phyloP scores from a whole-genome alignment of 2,797 vertebrate species.

The Enteromius thamalakanensis region DNA sequence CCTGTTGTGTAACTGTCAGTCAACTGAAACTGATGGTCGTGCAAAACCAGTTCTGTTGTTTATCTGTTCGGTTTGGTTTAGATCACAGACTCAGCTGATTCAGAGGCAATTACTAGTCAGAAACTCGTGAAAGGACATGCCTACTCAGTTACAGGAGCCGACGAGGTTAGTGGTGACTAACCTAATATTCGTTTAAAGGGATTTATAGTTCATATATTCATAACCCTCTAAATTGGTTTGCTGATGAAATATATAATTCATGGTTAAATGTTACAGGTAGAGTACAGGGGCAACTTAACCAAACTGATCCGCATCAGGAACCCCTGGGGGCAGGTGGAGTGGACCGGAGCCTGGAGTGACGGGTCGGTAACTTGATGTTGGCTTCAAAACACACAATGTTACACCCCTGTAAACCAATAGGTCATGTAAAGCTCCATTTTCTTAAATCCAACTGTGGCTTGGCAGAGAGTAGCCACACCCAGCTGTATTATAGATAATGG shows the following conservation, averaged over 20 bases:
- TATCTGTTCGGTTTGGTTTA: not conserved
- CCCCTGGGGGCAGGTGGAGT: conserved; percentile 90
- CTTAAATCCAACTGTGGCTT: not conserved
- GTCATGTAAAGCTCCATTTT: not conserved
- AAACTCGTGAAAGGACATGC: conserved; percentile 48
- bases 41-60: not conserved
- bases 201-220: too few species aligned
- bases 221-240: not conserved
- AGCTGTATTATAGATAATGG: not conserved
- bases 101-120: conserved; percentile 28
- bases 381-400: not conserved
- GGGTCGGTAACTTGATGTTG: conserved; percentile 68
- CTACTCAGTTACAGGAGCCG: conserved; percentile 52
- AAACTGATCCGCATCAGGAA: conserved; percentile 86
- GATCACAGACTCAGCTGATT: conserved; percentile 12
- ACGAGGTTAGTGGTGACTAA: conserved; percentile 30
- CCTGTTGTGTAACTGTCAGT: not conserved
- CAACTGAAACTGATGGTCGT: not conserved
- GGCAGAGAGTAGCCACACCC: not conserved
- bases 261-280: conserved; percentile 72
- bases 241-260: not conserved
- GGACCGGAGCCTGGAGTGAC: conserved; percentile 88
- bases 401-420: not conserved
- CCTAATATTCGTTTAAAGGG: too few species aligned
- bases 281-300: conserved; percentile 74